A percentile compares a stretch with the other conserved stretches of the same genome.
Evolutionary conservation across 1,140 invertebrate species (phyloP).

Genomic region (Metopolophium dirhodum): DNA sequence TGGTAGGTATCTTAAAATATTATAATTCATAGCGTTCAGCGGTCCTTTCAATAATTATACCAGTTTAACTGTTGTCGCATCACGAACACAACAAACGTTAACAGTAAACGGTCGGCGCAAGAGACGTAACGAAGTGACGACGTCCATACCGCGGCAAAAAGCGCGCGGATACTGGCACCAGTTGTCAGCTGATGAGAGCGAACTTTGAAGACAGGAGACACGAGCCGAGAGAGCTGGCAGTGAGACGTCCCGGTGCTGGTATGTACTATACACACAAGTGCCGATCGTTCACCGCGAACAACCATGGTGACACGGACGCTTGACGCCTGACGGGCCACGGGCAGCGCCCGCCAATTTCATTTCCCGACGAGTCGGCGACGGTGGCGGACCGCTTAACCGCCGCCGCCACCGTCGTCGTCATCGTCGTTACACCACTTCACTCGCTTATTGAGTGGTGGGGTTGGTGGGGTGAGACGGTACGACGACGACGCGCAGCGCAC

Average conservation of each 20-base stretch:
- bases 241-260: neutral
- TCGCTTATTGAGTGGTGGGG: neutral
- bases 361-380: neutral
- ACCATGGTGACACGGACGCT: neutral
- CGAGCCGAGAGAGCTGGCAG: neutral
- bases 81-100: too few relatives aligned
- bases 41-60: too few relatives aligned
- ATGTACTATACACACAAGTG: neutral
- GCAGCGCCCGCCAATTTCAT: conserved; percentile 6
- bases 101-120: neutral
- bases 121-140: neutral
- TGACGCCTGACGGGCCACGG: neutral
- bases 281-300: neutral
- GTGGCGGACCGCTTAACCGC: neutral
- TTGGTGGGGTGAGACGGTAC: neutral
- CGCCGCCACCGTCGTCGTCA: too few relatives aligned
- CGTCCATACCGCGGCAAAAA: neutral
- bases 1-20: too few relatives aligned
- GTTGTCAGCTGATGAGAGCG: neutral
- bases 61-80: neutral
- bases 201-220: neutral
- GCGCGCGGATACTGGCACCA: neutral
- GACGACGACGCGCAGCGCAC: neutral
- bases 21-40: too few relatives aligned
- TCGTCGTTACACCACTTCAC: too few relatives aligned